Base-by-base conservation (phyloP, 2,797 vertebrate species). In the Micrastur ruficollis region DNA sequence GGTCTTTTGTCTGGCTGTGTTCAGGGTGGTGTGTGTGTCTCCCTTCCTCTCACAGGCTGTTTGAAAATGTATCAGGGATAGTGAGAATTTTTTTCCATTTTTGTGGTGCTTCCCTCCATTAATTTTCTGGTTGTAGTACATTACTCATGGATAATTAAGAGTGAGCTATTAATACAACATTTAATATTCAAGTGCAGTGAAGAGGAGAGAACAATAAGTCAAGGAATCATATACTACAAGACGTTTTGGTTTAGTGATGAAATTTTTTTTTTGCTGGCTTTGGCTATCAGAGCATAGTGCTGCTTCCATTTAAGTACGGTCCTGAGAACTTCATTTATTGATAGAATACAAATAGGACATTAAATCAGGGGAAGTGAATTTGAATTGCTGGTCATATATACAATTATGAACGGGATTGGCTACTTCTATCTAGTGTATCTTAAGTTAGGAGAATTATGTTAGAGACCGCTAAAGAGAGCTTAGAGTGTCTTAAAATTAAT, bases 61-160 rank as follows among this genome's bases (percentile, higher is more conserved):
- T 82, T 15, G 71, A 91, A 91, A 91, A 62, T 38, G 21, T 38
- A 40, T 76, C 32, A 6, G 76, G 84, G 90, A 78, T 75, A 89
- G 82, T 74, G 95, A 97, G 97, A 95, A 79, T 90, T 95, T 91
- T 96, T 92, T 95, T 73, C 81, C 98, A 93, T 79, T 91, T 96
- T 90, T 96, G 97, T 95, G 95, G 94, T 88, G 97, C 97, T 98
- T 97, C 96, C 97, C 98, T 98, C 97, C 98, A 98, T 98, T 98
- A 98, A 98, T 98, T 98, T 97, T 95, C 71, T 80, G 97, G 97
- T 97, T 93, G 93, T 97, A 98, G 97, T 98, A 97, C 97, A 98
- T 98, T 98, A 98, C 98, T 98, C 98, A 98, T 98, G 98, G 98
- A 98, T 98, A 98, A 98, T 98, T 98, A 98, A 98, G 98, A 98